phyloP scores from a whole-genome alignment of 2,888 invertebrate species.

The Yponomeuta evonymella region DNA sequence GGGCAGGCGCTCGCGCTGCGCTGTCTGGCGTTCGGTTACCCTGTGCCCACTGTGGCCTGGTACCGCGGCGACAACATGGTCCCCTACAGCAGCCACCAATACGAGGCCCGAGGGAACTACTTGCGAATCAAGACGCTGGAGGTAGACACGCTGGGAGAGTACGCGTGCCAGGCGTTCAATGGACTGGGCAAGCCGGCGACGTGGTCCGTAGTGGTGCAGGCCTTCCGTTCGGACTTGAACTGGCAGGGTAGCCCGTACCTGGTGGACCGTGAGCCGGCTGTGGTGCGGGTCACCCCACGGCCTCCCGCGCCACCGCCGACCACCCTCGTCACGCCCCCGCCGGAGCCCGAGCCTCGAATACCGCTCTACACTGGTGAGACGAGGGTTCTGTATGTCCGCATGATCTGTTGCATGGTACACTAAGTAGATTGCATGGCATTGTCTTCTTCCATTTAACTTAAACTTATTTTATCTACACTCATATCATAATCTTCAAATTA shows the following conservation, averaged over 20 bases:
- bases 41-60: constrained; percentile 88
- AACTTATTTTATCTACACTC: not conserved
- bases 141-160: constrained; percentile 85
- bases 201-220: constrained; percentile 84
- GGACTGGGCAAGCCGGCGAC: constrained; percentile 85
- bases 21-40: constrained; percentile 90
- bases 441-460: not conserved
- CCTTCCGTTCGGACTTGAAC: constrained; percentile 79
- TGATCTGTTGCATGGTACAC: not conserved
- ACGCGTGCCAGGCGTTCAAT: constrained; percentile 94
- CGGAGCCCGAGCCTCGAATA: constrained; percentile 30
- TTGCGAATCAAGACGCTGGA: constrained; percentile 84
- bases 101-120: constrained; percentile 85
- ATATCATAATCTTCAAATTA: no score
- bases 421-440: not conserved
- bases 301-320: constrained; percentile 22
- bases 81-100: constrained; percentile 80
- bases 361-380: constrained; percentile 55
- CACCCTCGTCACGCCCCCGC: constrained; percentile 26
- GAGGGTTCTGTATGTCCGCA: not conserved
- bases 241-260: constrained; percentile 31
- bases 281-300: constrained; percentile 26
- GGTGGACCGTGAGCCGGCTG: constrained; percentile 28
- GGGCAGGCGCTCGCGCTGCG: constrained; percentile 82
- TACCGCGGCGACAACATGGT: constrained; percentile 87